phyloP scores from a whole-genome alignment of 2,888 invertebrate species.

The Autographa pulchrina region DNA sequence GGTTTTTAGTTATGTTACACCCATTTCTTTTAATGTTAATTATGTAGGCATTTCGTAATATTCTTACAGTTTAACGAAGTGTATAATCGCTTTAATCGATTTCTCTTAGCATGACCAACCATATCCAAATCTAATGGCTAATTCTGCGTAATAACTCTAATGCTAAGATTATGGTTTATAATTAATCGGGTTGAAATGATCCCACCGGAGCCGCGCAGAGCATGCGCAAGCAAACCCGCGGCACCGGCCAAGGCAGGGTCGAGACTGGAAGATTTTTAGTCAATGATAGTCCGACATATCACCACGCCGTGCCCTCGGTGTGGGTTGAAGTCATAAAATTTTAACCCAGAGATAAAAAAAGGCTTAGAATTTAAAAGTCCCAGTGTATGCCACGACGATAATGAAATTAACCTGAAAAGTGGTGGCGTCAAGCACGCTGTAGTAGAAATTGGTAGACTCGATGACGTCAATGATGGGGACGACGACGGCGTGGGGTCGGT shows the following conservation, averaged over 20 bases:
- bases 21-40: background rate
- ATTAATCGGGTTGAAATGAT: too few relatives aligned
- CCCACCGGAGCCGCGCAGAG: too few relatives aligned
- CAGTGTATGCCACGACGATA: slow-evolving; percentile 35
- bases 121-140: background rate
- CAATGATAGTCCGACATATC: too few relatives aligned
- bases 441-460: slow-evolving; percentile 94
- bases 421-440: slow-evolving; percentile 90
- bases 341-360: too few relatives aligned
- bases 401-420: slow-evolving; percentile 79
- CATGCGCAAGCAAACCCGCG: too few relatives aligned
- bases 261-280: too few relatives aligned
- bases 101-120: slow-evolving; percentile 5
- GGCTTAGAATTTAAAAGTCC: background rate
- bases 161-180: background rate
- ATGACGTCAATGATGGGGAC: slow-evolving; percentile 99
- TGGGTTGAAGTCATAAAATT: too few relatives aligned
- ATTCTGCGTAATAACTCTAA: background rate
- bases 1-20: slow-evolving; percentile 6
- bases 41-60: background rate
- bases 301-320: too few relatives aligned
- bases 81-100: slow-evolving; percentile 25
- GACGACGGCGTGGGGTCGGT: slow-evolving; percentile 94
- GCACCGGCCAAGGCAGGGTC: too few relatives aligned
- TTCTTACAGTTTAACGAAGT: slow-evolving; percentile 10